Percentiles rank a stretch among this genome's conserved stretches.
Evolutionary conservation across 2,888 invertebrate genomes (phyloP).

Genomic region (Portevinia maculata): DNA sequence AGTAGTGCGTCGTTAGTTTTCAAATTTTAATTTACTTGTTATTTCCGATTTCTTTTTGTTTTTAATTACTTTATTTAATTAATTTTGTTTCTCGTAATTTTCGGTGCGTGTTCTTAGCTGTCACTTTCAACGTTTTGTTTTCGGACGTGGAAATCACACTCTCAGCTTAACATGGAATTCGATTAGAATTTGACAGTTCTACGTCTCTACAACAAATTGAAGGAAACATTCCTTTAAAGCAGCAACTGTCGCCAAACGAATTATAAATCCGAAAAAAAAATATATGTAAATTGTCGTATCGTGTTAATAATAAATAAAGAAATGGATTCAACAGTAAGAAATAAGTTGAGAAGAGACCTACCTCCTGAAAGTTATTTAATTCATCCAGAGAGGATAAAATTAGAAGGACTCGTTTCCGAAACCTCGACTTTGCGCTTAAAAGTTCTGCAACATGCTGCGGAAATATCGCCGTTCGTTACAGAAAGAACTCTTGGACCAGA

Average conservation of each 20-base stretch:
- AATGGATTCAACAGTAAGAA: conserved; percentile 49
- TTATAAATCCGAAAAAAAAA: background rate
- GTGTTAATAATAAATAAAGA: background rate
- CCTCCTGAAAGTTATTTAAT: background rate
- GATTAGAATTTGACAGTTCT: too few species aligned
- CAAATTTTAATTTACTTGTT: too few species aligned
- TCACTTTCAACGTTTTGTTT: too few species aligned
- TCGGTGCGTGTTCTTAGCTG: too few species aligned
- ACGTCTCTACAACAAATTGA: too few species aligned
- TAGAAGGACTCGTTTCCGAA: conserved; percentile 68
- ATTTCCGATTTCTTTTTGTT: too few species aligned
- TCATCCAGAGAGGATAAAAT: conserved; percentile 46
- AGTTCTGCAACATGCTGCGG: conserved; percentile 76
- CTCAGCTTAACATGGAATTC: too few species aligned
- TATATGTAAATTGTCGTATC: background rate
- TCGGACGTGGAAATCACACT: too few species aligned
- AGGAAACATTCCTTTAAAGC: too few species aligned
- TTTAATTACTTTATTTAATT: too few species aligned
- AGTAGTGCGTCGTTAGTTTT: too few species aligned
- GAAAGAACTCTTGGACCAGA: conserved; percentile 79
- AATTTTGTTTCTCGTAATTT: too few species aligned
- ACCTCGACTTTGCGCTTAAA: conserved; percentile 70
- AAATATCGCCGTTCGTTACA: conserved; percentile 76
- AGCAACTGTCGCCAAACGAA: conserved; percentile 9
- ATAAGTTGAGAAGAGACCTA: background rate